Conservation (phyloP, 23 tunicate species). For the Trididemnum clinides region DNA sequence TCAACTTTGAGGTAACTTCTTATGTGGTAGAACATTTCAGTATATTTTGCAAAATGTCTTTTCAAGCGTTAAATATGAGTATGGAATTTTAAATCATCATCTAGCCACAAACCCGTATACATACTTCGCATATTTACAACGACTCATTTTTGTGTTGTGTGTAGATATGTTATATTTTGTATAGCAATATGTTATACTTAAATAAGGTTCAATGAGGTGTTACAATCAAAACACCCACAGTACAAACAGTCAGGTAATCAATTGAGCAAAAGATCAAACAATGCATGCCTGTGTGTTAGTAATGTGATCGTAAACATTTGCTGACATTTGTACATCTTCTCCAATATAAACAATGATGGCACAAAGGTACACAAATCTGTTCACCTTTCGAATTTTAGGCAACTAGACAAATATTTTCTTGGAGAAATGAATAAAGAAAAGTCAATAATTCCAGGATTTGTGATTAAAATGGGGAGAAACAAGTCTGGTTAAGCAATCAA, state of each 20-base stretch:
- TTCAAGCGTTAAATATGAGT: too few species aligned
- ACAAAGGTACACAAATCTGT: background rate
- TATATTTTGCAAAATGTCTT: too few species aligned
- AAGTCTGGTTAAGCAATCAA: constrained; percentile 9
- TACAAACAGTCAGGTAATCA: background rate
- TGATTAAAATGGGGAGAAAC: background rate
- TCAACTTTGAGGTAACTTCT: too few species aligned
- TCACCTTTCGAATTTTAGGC: background rate
- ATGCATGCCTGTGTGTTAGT: constrained; percentile 1
- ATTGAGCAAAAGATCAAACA: background rate
- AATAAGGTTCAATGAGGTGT: background rate
- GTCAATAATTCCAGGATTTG: constrained; percentile 5
- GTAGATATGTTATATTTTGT: background rate
- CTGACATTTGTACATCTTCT: background rate
- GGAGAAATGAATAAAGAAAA: background rate
- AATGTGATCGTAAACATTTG: background rate
- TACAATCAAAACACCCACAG: background rate
- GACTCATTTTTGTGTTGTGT: too few species aligned
- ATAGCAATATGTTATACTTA: background rate
- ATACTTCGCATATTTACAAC: too few species aligned
- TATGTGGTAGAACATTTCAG: too few species aligned
- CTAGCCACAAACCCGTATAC: too few species aligned
- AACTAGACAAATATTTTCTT: background rate
- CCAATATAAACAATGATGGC: background rate
- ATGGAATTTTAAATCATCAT: too few species aligned